Evolutionary conservation across 2,113 vertebrate genomes (phyloP).

Genomic region (Oncorhynchus mykiss): DNA sequence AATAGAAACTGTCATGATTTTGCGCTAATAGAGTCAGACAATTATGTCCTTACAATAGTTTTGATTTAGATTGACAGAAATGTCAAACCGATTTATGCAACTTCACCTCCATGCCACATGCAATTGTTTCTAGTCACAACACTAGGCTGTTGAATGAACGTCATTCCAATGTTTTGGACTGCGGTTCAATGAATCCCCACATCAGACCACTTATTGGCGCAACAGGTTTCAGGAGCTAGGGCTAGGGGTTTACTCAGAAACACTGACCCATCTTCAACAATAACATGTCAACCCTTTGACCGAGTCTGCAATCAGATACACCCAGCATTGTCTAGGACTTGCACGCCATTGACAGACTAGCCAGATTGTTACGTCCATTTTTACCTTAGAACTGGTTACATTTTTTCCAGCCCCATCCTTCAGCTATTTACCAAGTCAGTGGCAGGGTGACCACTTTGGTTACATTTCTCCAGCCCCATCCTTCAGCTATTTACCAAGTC

Average conservation of each 20-base stretch:
- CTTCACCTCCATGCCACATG: conserved; percentile 4
- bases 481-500: no score
- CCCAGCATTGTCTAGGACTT: neutral
- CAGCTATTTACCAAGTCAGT: no score
- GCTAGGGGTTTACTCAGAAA: conserved; percentile 36
- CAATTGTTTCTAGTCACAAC: conserved; percentile 67
- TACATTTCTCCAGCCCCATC: no score
- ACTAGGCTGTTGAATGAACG: conserved; percentile 59
- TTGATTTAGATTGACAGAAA: neutral
- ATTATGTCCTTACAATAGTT: no score
- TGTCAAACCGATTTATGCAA: neutral
- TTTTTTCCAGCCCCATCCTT: no score
- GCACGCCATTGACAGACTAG: no score
- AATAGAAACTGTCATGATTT: neutral
- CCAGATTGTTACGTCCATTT: no score
- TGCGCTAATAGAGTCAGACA: neutral
- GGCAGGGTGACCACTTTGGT: no score
- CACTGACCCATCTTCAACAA: conserved; percentile 19
- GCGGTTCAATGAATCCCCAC: conserved; percentile 60
- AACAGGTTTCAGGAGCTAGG: conserved; percentile 57
- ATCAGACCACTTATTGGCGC: conserved; percentile 64
- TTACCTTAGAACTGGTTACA: no score
- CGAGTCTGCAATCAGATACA: neutral
- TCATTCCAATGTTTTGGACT: conserved; percentile 67
- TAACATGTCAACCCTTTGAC: conserved; percentile 25